Percentiles rank a stretch among this genome's conserved stretches.
phyloP scores from a whole-genome alignment of 1,140 invertebrate species.

The Neotoxoptera formosana region DNA sequence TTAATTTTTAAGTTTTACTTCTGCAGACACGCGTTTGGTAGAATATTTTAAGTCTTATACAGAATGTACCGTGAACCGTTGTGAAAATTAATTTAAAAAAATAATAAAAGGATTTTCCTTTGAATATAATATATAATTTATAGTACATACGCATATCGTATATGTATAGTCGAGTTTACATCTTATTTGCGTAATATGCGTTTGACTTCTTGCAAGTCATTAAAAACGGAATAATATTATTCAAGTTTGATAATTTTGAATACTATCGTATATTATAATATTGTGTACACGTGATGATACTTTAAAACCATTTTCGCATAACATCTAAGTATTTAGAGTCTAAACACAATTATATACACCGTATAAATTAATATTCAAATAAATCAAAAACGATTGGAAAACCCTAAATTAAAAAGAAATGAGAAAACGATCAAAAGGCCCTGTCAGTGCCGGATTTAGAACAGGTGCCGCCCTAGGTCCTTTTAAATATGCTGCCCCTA shows the following conservation, averaged over 20 bases:
- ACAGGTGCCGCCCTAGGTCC: too few relatives aligned
- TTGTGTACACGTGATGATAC: neutral
- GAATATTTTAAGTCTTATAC: neutral
- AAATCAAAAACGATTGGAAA: too few relatives aligned
- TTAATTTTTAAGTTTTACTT: neutral
- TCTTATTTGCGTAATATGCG: neutral
- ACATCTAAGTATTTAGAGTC: neutral
- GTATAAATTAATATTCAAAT: too few relatives aligned
- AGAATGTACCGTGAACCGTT: neutral
- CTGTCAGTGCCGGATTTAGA: too few relatives aligned
- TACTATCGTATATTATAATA: neutral
- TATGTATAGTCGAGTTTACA: neutral
- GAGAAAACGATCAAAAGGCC: too few relatives aligned
- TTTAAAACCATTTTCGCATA: neutral
- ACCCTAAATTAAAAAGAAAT: too few relatives aligned
- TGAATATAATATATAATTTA: neutral
- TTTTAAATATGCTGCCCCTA: too few relatives aligned
- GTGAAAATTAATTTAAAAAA: constrained; percentile 4
- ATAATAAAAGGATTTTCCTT: neutral
- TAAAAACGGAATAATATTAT: neutral
- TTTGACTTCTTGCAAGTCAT: neutral
- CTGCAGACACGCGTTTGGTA: neutral
- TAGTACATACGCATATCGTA: too few relatives aligned
- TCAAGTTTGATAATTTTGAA: constrained; percentile 5
- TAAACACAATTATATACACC: too few relatives aligned